A percentile compares a stretch with the other conserved stretches of the same genome.
phyloP scores from a whole-genome alignment of 2,113 vertebrate genomes.

The Lutjanus erythropterus region DNA sequence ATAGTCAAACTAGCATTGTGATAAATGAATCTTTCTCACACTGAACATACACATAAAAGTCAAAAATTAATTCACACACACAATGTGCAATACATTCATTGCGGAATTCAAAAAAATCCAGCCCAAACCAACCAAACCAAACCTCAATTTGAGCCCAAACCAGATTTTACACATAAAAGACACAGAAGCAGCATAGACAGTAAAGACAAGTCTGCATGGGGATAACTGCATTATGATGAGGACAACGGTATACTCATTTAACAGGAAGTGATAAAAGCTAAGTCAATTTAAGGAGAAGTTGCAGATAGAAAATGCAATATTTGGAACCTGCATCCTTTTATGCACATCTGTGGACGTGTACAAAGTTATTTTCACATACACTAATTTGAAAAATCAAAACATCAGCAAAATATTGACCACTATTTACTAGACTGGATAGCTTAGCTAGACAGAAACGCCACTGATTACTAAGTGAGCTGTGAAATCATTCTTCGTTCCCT shows the following conservation, averaged over 20 bases:
- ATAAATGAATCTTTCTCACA: background rate
- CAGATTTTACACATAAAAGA: conserved; percentile 10
- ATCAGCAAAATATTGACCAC: background rate
- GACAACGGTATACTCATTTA: conserved; percentile 9
- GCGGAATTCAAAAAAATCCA: background rate
- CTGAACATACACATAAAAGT: background rate
- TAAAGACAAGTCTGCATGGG: conserved; percentile 6
- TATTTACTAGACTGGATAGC: background rate
- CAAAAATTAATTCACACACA: conserved; percentile 28
- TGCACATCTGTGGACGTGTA: background rate
- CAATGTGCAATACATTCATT: conserved; percentile 42
- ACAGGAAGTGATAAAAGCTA: conserved; percentile 1
- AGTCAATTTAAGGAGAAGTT: conserved; percentile 7
- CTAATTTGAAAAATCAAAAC: background rate
- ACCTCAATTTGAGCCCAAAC: background rate
- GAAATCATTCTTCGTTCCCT: conserved; percentile 27
- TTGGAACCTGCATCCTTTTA: background rate
- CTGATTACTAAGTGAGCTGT: background rate
- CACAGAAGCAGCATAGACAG: conserved; percentile 29
- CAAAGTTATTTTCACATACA: background rate
- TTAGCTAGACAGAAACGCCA: background rate
- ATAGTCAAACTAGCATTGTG: background rate
- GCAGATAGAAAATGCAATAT: conserved; percentile 39
- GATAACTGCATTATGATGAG: conserved; percentile 16
- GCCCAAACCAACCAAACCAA: background rate